These are phyloP conservation scores for Caenorhabditis sp. DNA, from an alignment of 2,888 invertebrate genomes.

Conservation along the genomic window DNA sequence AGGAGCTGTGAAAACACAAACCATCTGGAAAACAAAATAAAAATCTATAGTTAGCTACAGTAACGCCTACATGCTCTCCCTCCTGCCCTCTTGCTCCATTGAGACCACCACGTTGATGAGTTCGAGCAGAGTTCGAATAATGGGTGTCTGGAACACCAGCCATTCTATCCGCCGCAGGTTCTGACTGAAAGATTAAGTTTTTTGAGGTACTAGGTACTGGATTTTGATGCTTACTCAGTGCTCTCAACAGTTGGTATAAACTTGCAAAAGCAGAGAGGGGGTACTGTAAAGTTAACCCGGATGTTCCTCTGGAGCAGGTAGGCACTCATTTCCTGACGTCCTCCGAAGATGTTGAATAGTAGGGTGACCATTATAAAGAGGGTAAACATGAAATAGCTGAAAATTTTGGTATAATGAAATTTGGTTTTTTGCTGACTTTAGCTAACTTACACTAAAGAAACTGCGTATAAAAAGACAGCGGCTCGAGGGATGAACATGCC, in stretches of 20 bases:
- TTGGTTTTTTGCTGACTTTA: not conserved
- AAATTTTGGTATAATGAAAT: conserved; percentile 20
- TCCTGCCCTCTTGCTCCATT: conserved; percentile 72
- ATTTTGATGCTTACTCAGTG: conserved; percentile 58
- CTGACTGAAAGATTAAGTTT: conserved; percentile 51
- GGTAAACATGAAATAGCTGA: conserved; percentile 82
- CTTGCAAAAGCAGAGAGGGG: conserved; percentile 71
- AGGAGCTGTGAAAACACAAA: conserved; percentile 78
- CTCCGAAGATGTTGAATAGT: conserved; percentile 80
- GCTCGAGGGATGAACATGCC: conserved; percentile 82
- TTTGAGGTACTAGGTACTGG: not conserved
- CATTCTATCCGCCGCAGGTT: conserved; percentile 81
- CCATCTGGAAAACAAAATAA: conserved; percentile 67
- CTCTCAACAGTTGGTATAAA: conserved; percentile 68
- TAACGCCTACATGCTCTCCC: conserved; percentile 50
- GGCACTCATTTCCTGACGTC: conserved; percentile 75
- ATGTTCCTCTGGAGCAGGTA: conserved; percentile 68
- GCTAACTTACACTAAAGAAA: conserved; percentile 75
- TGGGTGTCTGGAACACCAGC: conserved; percentile 82
- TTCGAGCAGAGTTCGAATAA: conserved; percentile 79
- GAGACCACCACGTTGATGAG: conserved; percentile 79
- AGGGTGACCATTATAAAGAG: conserved; percentile 80
- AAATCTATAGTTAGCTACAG: too few species aligned
- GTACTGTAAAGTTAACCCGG: conserved; percentile 68
- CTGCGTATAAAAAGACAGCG: conserved; percentile 80